Evolutionary conservation across 2,888 invertebrate species (phyloP).

Genomic region (Polylopha cassiicola): DNA sequence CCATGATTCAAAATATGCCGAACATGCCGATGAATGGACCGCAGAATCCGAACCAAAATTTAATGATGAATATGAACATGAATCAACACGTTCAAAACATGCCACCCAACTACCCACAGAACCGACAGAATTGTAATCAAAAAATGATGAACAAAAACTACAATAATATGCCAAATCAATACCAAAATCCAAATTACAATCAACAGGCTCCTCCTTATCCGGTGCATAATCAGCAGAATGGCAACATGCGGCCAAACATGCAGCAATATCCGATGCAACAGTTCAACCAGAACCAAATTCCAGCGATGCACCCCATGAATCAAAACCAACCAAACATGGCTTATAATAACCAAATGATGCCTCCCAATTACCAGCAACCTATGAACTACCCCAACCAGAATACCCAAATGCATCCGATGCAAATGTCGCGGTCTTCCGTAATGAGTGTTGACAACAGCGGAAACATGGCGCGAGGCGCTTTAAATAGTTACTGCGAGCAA

Average conservation of each 20-base stretch:
- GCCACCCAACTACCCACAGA: slow-evolving; percentile 46
- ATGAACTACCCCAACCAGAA: slow-evolving; percentile 51
- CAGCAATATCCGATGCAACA: slow-evolving; percentile 64
- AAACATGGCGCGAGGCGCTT: slow-evolving; percentile 57
- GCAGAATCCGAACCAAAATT: slow-evolving; percentile 43
- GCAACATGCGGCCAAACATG: slow-evolving; percentile 55
- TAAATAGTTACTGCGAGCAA: slow-evolving; percentile 62
- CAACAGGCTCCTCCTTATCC: slow-evolving; percentile 55
- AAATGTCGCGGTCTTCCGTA: slow-evolving; percentile 66
- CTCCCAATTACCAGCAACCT: slow-evolving; percentile 48
- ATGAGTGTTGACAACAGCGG: slow-evolving; percentile 72
- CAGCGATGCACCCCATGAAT: slow-evolving; percentile 43
- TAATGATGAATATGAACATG: slow-evolving; percentile 47
- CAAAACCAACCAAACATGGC: slow-evolving; percentile 48
- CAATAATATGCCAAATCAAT: slow-evolving; percentile 55
- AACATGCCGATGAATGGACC: slow-evolving; percentile 60
- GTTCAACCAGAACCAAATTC: slow-evolving; percentile 54
- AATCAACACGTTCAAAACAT: slow-evolving; percentile 41
- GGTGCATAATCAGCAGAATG: slow-evolving; percentile 50
- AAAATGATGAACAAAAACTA: slow-evolving; percentile 54
- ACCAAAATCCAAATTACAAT: slow-evolving; percentile 56
- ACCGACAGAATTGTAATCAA: slow-evolving; percentile 49
- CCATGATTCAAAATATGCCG: slow-evolving; percentile 65
- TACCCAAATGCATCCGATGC: slow-evolving; percentile 58
- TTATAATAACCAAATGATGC: slow-evolving; percentile 53